Evolutionary conservation across 2,797 vertebrate species (phyloP), one percentile per base, ranked within the genome.

Genomic region (Coluber constrictor): DNA sequence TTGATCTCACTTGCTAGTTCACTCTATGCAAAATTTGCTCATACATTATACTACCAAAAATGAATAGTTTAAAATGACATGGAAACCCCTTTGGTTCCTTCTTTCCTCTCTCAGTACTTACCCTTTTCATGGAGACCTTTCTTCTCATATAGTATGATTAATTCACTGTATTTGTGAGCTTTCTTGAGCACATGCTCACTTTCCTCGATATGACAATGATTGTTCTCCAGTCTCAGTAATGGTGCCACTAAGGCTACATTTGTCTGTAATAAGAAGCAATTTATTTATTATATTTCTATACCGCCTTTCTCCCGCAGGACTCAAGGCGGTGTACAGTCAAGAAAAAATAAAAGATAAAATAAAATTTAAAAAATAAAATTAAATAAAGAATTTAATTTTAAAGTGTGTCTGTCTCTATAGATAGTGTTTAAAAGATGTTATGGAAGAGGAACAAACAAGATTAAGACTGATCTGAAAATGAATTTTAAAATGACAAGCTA

Each of bases 201-300:
- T 98, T 99, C 99, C 95, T 99, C 99, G 8, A 99, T 99, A 95
- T 99, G 99, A 96, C 99, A 99, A 97, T 99, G 99, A 97, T 99
- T 99, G 97, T 99, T 99, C 95, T 99, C 99, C 96, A 99, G 97
- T 3, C 99, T 99, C 25, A 99, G 97, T 89, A 99, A 97, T 0
- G 99, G 99, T 7, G 99, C 99, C 95, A 99, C 99, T 92, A 99
- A 97, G 2, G 99, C 99, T 90, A 99, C 99, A 0, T 99, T 99
- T 0, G 99, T 99, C 99, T 99, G 95, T 4, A 90, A 93, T 90
- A 23, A 94, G 92, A 4, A 32, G n/a, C 1, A 95, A 91, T 37
- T 47, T 92, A 37, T 37, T 37, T 37, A 37, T 37, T 37, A 37
- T 37, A 37, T 37, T 37, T 37, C 37, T 37, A 37, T 37, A 37